Conservation (phyloP, 2,888 invertebrate genomes). For the Ctena decussata region DNA sequence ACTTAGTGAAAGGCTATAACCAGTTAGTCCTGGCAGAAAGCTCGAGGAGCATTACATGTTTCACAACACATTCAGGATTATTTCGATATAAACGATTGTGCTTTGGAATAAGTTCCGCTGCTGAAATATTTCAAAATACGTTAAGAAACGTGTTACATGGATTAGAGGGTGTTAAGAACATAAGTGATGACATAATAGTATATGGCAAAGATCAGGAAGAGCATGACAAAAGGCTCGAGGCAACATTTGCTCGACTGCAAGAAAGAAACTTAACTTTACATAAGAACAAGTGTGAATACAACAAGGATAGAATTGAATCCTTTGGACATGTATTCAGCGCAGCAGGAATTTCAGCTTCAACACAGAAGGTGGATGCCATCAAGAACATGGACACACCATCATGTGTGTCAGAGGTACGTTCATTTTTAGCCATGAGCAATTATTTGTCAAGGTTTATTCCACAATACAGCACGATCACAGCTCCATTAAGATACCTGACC, state of each 20-base stretch:
- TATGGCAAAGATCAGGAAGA: neutral
- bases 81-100: conserved; percentile 24
- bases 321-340: conserved; percentile 35
- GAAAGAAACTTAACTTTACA: conserved; percentile 23
- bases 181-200: neutral
- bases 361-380: conserved; percentile 1
- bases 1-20: conserved; percentile 60
- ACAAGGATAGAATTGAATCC: conserved; percentile 1
- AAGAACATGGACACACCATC: neutral
- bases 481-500: conserved; percentile 58
- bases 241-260: neutral
- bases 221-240: neutral
- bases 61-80: conserved; percentile 55
- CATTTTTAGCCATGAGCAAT: conserved; percentile 50
- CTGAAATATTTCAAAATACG: conserved; percentile 35
- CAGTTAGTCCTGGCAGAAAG: conserved; percentile 62
- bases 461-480: conserved; percentile 50
- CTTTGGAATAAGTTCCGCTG: conserved; percentile 15
- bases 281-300: conserved; percentile 13
- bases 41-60: conserved; percentile 66
- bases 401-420: neutral
- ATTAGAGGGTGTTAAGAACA: neutral
- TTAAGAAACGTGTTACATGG: neutral
- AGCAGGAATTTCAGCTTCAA: conserved; percentile 30
- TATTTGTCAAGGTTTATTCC: conserved; percentile 60